Evolutionary conservation across 2,888 invertebrate species (phyloP).

Genomic region (Cataglyphis albicans): DNA sequence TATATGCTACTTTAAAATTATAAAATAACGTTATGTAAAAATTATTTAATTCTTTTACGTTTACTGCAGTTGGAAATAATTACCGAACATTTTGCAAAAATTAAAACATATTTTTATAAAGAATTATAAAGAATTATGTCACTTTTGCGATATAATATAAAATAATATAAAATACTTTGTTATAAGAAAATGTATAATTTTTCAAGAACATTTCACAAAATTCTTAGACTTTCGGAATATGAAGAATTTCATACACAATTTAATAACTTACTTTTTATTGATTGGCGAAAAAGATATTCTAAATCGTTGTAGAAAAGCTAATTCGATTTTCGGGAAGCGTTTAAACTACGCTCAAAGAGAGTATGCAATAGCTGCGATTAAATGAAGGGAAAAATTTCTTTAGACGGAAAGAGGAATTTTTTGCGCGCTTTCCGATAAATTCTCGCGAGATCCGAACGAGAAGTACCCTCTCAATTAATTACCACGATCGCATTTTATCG

Average conservation of each 20-base stretch:
- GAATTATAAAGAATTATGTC: not conserved
- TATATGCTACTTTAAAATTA: not conserved
- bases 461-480: conserved; percentile 73
- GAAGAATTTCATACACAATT: conserved; percentile 19
- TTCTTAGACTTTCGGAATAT: not conserved
- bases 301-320: not conserved
- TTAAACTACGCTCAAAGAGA: conserved; percentile 42
- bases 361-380: conserved; percentile 51
- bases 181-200: not conserved
- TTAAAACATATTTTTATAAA: not conserved
- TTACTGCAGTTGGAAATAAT: not conserved
- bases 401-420: conserved; percentile 50
- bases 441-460: conserved; percentile 25
- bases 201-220: conserved; percentile 13
- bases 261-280: not conserved
- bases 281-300: not conserved
- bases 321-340: conserved; percentile 34
- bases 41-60: not conserved
- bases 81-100: not conserved
- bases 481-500: conserved; percentile 75
- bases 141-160: not conserved
- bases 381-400: conserved; percentile 64
- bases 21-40: not conserved
- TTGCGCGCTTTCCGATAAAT: conserved; percentile 64
- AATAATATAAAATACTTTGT: not conserved